Conservation (phyloP, 2,797 vertebrate genomes). For the Lacerta bilineata region DNA sequence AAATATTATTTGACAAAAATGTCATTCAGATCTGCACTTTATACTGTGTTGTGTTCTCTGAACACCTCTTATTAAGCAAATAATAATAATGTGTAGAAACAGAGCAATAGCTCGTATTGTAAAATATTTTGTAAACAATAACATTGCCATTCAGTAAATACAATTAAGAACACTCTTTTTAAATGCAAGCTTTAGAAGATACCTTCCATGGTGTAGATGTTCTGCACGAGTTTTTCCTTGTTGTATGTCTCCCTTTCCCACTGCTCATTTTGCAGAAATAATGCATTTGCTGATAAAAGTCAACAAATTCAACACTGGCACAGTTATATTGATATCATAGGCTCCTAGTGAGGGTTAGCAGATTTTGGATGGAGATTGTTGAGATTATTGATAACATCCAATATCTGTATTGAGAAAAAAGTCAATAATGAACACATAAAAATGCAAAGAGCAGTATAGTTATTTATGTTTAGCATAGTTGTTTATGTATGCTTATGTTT, state of each 20-base stretch:
- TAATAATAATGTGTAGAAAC: constrained; percentile 31
- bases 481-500: not conserved
- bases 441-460: not conserved
- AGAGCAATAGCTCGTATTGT: constrained; percentile 27
- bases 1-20: constrained; percentile 38
- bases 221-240: not conserved
- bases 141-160: constrained; percentile 17
- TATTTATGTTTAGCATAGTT: not conserved
- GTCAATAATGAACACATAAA: not conserved
- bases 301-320: constrained; percentile 23
- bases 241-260: not conserved
- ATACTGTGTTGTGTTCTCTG: constrained; percentile 41
- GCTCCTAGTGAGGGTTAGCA: constrained; percentile 7
- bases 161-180: constrained; percentile 27
- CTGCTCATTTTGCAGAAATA: constrained; percentile 40
- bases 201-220: constrained; percentile 36
- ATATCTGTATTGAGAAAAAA: not conserved
- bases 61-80: constrained; percentile 28
- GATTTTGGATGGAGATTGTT: constrained; percentile 8
- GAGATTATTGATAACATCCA: constrained; percentile 40
- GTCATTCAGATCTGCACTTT: constrained; percentile 36
- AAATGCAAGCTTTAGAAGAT: constrained; percentile 1
- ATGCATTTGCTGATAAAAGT: constrained; percentile 23
- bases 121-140: not conserved
- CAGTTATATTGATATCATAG: not conserved